Evolutionary conservation across 2,113 vertebrate genomes (phyloP).

Genomic region (Pteronura brasiliensis): DNA sequence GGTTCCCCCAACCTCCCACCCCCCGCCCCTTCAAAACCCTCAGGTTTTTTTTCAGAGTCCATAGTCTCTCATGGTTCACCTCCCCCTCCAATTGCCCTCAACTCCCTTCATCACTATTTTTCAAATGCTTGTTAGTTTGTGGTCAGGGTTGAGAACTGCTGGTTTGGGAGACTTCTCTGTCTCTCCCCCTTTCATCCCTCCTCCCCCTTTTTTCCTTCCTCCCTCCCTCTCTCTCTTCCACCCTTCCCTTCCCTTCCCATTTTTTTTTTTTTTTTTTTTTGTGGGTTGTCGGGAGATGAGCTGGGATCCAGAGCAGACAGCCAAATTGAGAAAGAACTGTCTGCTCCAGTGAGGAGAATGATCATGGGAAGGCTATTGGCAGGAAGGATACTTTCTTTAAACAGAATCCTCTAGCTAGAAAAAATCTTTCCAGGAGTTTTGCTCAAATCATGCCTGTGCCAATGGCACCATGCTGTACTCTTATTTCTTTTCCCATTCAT

Average conservation of each 20-base stretch:
- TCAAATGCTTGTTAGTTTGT: neutral
- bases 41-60: no score
- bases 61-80: no score
- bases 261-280: no score
- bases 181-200: neutral
- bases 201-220: accelerated
- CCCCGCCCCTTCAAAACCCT: no score
- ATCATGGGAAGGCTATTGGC: neutral
- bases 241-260: accelerated
- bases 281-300: neutral
- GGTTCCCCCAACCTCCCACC: no score
- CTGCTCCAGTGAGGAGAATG: neutral
- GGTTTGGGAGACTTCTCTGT: neutral
- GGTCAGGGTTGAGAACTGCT: neutral
- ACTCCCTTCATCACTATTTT: neutral
- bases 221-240: accelerated
- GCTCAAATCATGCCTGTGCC: neutral
- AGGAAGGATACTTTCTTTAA: neutral
- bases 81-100: no score
- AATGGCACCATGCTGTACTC: accelerated
- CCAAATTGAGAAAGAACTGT: neutral
- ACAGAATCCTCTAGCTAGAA: neutral
- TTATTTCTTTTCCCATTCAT: neutral
- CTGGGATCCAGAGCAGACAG: neutral
- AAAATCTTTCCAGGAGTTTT: neutral